phyloP scores from a whole-genome alignment of 2,797 vertebrate genomes.

The Enoplosus armatus region DNA sequence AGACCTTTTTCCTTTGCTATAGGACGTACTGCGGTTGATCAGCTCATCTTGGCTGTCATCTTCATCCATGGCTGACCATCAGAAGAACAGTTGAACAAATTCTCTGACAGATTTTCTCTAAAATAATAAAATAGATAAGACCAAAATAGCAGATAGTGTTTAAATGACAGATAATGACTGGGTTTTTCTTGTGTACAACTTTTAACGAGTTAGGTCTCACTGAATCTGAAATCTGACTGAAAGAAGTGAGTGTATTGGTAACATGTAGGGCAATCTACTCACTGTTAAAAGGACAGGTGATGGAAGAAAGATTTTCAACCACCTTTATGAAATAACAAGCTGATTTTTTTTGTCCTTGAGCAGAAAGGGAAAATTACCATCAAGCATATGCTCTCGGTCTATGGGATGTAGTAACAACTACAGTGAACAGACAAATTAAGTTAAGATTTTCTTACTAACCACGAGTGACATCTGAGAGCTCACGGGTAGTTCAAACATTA shows the following conservation, averaged over 20 bases:
- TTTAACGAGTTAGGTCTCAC: neutral
- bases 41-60: slow-evolving; percentile 94
- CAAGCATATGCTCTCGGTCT: neutral
- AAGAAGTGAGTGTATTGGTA: neutral
- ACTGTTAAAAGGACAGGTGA: slow-evolving; percentile 1
- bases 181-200: neutral
- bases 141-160: neutral
- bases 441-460: neutral
- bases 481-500: neutral
- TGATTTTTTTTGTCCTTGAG: neutral
- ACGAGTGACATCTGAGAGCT: neutral
- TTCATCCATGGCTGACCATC: slow-evolving; percentile 94
- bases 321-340: neutral
- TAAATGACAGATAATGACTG: neutral
- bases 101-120: slow-evolving; percentile 9
- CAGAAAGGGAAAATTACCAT: neutral
- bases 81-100: slow-evolving; percentile 55
- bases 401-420: neutral
- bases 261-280: neutral
- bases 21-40: slow-evolving; percentile 85
- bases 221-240: no score
- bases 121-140: neutral
- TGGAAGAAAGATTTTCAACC: neutral
- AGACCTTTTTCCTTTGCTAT: slow-evolving; percentile 83
- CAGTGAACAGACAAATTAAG: neutral